Evolutionary conservation across 2,113 vertebrate genomes (phyloP).

Genomic region (Hippocampus mohnikei): DNA sequence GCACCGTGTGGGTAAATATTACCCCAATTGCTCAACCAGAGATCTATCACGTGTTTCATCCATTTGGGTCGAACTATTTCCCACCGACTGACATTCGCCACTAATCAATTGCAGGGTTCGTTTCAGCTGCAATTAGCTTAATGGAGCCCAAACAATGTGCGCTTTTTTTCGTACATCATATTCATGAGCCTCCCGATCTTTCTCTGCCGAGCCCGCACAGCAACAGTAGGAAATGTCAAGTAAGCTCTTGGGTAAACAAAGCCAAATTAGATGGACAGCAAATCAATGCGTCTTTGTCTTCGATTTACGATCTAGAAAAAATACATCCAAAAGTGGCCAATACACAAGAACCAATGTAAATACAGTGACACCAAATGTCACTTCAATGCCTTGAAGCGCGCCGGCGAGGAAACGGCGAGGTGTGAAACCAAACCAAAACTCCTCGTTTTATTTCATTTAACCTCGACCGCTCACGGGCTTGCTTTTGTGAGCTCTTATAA

Average conservation of each 20-base stretch:
- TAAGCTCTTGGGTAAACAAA: slow-evolving; percentile 39
- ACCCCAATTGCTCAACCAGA: neutral
- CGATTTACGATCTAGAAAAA: slow-evolving; percentile 11
- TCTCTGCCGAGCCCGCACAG: slow-evolving; percentile 21
- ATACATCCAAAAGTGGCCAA: neutral
- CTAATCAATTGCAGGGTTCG: slow-evolving; percentile 29
- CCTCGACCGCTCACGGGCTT: slow-evolving; percentile 25
- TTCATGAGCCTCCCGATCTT: slow-evolving; percentile 18
- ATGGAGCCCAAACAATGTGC: neutral
- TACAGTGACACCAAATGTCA: neutral
- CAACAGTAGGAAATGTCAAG: slow-evolving; percentile 52
- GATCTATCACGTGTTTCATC: neutral
- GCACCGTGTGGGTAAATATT: neutral
- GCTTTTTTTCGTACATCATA: slow-evolving; percentile 20
- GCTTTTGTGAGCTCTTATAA: slow-evolving; percentile 36
- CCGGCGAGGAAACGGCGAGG: slow-evolving; percentile 1
- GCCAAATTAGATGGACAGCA: slow-evolving; percentile 39
- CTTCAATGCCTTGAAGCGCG: neutral
- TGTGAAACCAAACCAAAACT: neutral
- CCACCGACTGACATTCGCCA: slow-evolving; percentile 13
- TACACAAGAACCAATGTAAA: neutral
- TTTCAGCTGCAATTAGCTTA: slow-evolving; percentile 19
- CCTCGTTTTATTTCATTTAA: slow-evolving; percentile 19
- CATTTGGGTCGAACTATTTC: neutral
- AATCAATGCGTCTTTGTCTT: slow-evolving; percentile 48